Conservation (phyloP, 2,797 vertebrate species). For the Glyptemys insculpta region DNA sequence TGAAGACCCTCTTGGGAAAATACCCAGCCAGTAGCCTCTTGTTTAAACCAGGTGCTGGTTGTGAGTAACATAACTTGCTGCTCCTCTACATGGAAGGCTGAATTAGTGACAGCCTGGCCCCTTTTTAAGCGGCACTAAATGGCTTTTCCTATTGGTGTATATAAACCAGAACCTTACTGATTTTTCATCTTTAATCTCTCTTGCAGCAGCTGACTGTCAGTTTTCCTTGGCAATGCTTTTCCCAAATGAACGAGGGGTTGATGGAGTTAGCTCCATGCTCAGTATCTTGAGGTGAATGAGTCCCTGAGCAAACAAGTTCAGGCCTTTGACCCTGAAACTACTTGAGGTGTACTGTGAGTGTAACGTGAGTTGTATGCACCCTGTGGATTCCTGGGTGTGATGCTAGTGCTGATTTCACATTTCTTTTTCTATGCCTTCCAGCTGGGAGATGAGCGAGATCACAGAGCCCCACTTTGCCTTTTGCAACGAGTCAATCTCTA, state of each 20-base stretch:
- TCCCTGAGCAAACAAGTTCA: slow-evolving; percentile 65
- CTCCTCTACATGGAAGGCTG: slow-evolving; percentile 14
- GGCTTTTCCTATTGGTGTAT: slow-evolving; percentile 60
- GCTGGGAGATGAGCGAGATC: slow-evolving; percentile 57
- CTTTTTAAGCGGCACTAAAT: slow-evolving; percentile 59
- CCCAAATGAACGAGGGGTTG: slow-evolving; percentile 71
- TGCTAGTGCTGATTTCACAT: slow-evolving; percentile 64
- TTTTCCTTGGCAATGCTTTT: slow-evolving; percentile 66
- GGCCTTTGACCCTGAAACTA: slow-evolving; percentile 73
- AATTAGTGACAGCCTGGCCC: slow-evolving; percentile 56
- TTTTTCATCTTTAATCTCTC: slow-evolving; percentile 71
- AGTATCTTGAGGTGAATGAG: slow-evolving; percentile 21
- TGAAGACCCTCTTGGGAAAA: not conserved
- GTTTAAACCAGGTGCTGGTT: not conserved
- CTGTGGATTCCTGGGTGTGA: slow-evolving; percentile 57
- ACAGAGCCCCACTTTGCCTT: not conserved
- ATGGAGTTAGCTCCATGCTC: slow-evolving; percentile 44
- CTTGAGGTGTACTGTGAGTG: slow-evolving; percentile 53
- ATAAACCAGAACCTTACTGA: slow-evolving; percentile 58
- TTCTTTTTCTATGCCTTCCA: slow-evolving; percentile 49
- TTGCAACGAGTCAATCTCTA: slow-evolving; percentile 43
- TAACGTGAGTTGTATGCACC: slow-evolving; percentile 49
- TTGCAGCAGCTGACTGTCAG: slow-evolving; percentile 60
- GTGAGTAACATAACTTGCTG: not conserved
- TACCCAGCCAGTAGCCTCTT: not conserved